Conservation (phyloP, 2,797 vertebrate genomes). For the Molothrus ater region DNA sequence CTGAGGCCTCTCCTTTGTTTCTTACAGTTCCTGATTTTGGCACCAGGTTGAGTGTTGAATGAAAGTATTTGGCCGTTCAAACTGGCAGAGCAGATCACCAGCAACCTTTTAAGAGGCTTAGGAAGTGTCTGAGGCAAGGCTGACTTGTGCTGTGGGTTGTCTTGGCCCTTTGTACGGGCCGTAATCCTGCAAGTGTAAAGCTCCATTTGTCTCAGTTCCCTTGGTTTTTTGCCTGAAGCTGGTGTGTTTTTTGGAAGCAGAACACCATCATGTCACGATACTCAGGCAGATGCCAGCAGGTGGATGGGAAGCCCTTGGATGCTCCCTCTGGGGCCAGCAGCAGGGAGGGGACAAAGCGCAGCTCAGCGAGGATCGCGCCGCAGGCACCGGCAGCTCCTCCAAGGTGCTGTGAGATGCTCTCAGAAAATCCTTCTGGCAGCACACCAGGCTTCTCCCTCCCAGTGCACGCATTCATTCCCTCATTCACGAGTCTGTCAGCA, state of each 20-base stretch:
- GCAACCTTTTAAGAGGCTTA: background rate
- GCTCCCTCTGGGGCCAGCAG: background rate
- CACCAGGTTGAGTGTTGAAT: background rate
- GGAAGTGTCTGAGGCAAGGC: background rate
- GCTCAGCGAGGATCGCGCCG: background rate
- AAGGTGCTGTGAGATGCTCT: conserved; percentile 10
- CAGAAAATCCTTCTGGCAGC: conserved; percentile 13
- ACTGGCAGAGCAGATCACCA: background rate
- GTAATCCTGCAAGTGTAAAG: background rate
- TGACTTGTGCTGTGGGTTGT: background rate
- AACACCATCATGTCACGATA: background rate
- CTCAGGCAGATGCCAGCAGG: background rate
- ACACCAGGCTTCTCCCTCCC: background rate
- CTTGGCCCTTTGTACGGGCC: background rate
- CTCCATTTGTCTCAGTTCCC: background rate
- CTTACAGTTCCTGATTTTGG: background rate
- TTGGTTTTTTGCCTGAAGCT: background rate
- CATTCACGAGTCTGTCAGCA: conserved; percentile 60
- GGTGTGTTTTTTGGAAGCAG: conserved; percentile 3
- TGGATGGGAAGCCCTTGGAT: background rate
- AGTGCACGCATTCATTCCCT: conserved; percentile 28
- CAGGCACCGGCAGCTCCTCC: background rate
- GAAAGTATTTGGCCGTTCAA: background rate
- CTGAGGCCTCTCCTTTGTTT: background rate
- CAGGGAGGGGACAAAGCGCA: background rate